Evolutionary conservation across 2,113 vertebrate genomes (phyloP), one percentile per base, ranked within the genome.

Genomic region (Taurulus bubalis): DNA sequence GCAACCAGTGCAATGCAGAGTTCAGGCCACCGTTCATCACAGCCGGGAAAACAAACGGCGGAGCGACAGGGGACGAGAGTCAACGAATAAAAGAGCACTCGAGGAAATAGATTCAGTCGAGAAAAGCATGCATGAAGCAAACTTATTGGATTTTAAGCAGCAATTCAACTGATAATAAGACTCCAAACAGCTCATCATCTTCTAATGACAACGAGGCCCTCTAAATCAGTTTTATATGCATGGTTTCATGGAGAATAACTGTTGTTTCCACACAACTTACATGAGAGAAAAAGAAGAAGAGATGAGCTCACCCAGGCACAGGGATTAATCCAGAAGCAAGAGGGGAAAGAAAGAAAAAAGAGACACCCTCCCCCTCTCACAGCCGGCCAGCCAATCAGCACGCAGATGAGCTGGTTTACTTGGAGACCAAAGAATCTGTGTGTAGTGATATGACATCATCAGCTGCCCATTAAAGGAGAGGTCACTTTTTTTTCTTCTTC

Each of bases 381-480:
- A 71, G 77, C 20, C 40, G 28, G 62, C 74, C 85, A 77, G 80
- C 94, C 93, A 95, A 95, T 95, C 93, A 94, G 89, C 70, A 77
- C 20, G 1, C 79, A 86, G 92, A 85, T 42, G 72, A 87, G 85
- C 88, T 86, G 85, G 79, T 94, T 94, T 91, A 91, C 94, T 94
- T 88, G 86, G 92, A 94, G 91, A 94, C 93, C 88, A 88, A 94
- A 91, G 90, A 92, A 93, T 92, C 89, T 92, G 90, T 89, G 85
- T 89, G 88, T 87, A 89, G 92, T 90, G 90, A 93, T 90, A 83
- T 95, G 93, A 95, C 94, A 94, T 95, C 95, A 94, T 89, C 91
- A 92, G 92, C 90, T 90, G 90, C 79, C 93, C 93, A 91, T 91
- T 93, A 93, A 93, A 92, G 86, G 91, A 94, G 92, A 94, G 93